Conservation (phyloP, 2,113 vertebrate species). For the Origma solitaria region DNA sequence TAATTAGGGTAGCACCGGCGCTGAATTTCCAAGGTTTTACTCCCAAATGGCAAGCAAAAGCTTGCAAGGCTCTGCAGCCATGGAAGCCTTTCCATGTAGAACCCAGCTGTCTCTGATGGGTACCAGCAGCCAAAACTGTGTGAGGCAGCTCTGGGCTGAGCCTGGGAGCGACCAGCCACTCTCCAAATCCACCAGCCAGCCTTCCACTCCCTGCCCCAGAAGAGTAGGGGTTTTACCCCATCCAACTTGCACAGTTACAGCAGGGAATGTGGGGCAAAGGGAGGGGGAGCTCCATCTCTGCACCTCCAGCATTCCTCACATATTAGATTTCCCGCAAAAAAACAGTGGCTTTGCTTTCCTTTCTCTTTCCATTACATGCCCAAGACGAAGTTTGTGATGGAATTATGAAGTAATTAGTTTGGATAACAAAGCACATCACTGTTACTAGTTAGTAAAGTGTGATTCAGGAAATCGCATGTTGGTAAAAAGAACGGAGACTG, state of each 20-base stretch:
- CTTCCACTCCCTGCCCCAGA: background rate
- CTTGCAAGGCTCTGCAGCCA: background rate
- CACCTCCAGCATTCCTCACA: background rate
- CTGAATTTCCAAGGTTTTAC: background rate
- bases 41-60: background rate
- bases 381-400: background rate
- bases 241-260: background rate
- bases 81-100: background rate
- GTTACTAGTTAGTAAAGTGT: slow-evolving; percentile 10
- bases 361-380: slow-evolving; percentile 10
- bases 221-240: background rate
- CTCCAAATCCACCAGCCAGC: background rate
- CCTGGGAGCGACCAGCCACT: background rate
- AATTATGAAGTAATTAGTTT: background rate
- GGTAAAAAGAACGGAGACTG: background rate
- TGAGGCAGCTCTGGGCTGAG: background rate
- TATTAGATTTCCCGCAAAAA: background rate
- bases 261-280: background rate
- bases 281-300: accelerated
- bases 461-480: background rate
- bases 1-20: background rate
- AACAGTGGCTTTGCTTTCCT: slow-evolving; percentile 2
- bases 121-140: background rate
- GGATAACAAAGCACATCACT: background rate
- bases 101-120: background rate